Conservation (phyloP, 2,888 invertebrate species). For the Agrypnus murinus region DNA sequence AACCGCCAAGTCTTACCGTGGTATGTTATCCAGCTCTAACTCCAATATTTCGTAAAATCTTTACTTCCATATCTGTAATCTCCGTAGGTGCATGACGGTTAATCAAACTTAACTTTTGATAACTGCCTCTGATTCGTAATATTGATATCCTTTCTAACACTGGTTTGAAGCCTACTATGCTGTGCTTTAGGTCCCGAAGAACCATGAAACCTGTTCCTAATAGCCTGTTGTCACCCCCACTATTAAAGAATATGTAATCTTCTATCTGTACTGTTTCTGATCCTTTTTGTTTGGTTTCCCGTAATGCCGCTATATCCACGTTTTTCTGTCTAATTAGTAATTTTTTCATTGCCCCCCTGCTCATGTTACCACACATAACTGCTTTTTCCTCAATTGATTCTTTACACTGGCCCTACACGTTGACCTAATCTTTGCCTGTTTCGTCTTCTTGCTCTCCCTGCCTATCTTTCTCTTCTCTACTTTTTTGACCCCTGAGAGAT, state of each 20-base stretch:
- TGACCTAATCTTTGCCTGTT: conserved; percentile 1
- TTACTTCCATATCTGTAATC: conserved; percentile 11
- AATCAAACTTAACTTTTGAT: not conserved
- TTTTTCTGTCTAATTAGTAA: no score
- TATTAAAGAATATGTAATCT: not conserved
- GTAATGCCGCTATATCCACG: conserved; percentile 1
- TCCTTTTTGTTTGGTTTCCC: conserved; percentile 3
- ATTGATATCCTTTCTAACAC: no score
- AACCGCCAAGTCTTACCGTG: not conserved
- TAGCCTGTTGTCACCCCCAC: not conserved
- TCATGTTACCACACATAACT: not conserved
- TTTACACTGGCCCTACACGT: no score
- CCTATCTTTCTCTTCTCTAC: not conserved
- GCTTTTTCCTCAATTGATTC: conserved; percentile 10
- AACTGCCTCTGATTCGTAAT: no score
- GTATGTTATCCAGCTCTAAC: conserved; percentile 2
- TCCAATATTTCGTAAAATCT: conserved; percentile 1
- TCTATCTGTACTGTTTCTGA: not conserved
- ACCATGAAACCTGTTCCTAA: not conserved
- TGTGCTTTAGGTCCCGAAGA: not conserved
- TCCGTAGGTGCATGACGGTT: not conserved
- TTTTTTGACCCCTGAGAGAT: no score
- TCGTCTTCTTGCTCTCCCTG: not conserved
- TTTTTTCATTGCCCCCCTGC: not conserved
- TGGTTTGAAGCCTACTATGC: conserved; percentile 6